A percentile compares a stretch with the other conserved stretches of the same genome.
Evolutionary conservation across 2,113 vertebrate species (phyloP).

Genomic region (Meleagris gallopavo): DNA sequence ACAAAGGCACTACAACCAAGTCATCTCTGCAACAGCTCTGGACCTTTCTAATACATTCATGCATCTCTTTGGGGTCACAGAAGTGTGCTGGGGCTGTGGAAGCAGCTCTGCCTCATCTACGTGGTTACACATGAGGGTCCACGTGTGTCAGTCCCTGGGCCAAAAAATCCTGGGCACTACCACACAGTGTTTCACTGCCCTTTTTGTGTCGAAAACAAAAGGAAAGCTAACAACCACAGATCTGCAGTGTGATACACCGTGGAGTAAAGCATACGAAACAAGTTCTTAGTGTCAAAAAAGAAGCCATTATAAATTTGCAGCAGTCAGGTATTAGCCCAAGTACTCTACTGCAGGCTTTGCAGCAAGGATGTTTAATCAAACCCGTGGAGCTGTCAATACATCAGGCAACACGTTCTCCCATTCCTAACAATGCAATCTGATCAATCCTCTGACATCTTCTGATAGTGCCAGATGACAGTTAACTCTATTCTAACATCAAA

Average conservation of each 20-base stretch:
- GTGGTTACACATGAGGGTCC: background rate
- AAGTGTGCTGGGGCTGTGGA: background rate
- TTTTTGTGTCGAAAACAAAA: conserved; percentile 40
- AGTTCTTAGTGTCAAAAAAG: background rate
- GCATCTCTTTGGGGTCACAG: background rate
- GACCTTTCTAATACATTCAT: background rate
- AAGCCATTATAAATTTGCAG: background rate
- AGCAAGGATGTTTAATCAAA: conserved; percentile 5
- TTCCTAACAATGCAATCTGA: conserved; percentile 20
- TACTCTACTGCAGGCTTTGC: background rate
- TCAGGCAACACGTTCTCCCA: background rate
- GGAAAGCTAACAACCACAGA: conserved; percentile 51
- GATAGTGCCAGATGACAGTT: background rate
- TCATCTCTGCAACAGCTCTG: background rate
- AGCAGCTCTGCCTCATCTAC: background rate
- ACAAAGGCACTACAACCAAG: background rate
- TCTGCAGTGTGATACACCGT: background rate
- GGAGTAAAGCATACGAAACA: background rate
- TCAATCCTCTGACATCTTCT: background rate
- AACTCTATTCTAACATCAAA: conserved; percentile 4
- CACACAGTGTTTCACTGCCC: background rate
- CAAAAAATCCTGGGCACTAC: background rate
- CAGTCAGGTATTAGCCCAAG: background rate
- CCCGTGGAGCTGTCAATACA: background rate
- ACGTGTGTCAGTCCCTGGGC: background rate